These are phyloP conservation scores for Enteromius viviparus DNA, from an alignment of 2,797 vertebrate species.

Conservation along the genomic window DNA sequence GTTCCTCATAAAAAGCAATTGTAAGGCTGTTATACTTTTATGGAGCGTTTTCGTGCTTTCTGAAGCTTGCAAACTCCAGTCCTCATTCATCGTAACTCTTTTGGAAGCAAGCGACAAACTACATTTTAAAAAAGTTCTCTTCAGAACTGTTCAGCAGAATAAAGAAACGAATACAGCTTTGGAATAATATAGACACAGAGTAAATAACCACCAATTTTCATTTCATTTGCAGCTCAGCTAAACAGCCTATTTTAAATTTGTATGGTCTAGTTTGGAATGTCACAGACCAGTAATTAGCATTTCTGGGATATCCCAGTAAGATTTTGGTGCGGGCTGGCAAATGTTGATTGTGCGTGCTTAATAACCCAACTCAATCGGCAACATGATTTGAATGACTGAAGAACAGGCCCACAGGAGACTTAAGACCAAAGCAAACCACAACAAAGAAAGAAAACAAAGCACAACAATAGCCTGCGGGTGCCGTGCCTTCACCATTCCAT, in stretches of 20 bases:
- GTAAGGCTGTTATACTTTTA: background rate
- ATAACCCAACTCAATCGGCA: slow-evolving; percentile 1
- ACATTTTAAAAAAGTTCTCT: background rate
- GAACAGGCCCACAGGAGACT: slow-evolving; percentile 12
- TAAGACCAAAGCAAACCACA: slow-evolving; percentile 38
- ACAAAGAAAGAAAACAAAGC: slow-evolving; percentile 44
- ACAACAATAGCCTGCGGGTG: slow-evolving; percentile 34
- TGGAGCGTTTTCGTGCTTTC: background rate
- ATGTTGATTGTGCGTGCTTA: slow-evolving; percentile 1
- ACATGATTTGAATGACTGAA: slow-evolving; percentile 3
- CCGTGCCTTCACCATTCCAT: slow-evolving; percentile 20
- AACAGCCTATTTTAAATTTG: background rate
- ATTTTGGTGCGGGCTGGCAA: background rate
- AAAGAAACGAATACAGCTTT: background rate
- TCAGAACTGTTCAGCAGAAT: background rate
- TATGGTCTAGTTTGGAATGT: background rate
- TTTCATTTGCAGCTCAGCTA: background rate
- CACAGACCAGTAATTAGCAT: background rate
- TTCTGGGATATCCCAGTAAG: background rate
- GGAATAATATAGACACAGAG: background rate
- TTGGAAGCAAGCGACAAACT: background rate
- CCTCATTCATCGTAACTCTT: background rate
- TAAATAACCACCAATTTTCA: background rate
- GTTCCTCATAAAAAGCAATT: background rate
- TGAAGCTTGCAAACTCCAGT: background rate